Evolutionary conservation across 2,888 invertebrate genomes (phyloP), one percentile per base, ranked within the genome.

Genomic region (Galeruca laticollis): DNA sequence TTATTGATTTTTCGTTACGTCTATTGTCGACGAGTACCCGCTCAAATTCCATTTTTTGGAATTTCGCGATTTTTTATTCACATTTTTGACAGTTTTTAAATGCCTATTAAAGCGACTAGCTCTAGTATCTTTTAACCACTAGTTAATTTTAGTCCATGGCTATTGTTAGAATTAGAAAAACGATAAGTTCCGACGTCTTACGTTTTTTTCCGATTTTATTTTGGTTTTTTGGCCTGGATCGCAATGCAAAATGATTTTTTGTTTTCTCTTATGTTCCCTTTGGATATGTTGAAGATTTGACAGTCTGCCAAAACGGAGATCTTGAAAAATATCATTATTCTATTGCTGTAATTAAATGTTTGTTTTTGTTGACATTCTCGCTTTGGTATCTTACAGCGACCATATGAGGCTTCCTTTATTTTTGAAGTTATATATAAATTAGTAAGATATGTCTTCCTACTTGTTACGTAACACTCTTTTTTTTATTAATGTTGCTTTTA

Each of bases 81-180:
- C 76, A 77, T 77, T 77, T 76, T 74, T 62, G 69, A 67, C 59
- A 60, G 47, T 65, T 72, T 70, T 65, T 64, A 31, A 31, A 31
- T 26, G 69, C 68, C 54, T 69, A 68, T 52, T 69, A 60, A 73
- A 71, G 72, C 73, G 67, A 73, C 76, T 74, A 64, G 71, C 73
- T 71, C 75, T 81, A 78, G 79, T 78, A 76, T 80, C 80, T 77
- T 76, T 79, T 75, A 81, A 75, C 78, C 81, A 84, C 84, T 84
- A 81, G 81, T 79, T 82, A 81, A 82, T 78, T 81, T 83, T 83
- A 81, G 82, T 79, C 79, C 75, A 64, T 56, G 74, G 73, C 81
- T 82, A 82, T 82, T 82, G 82, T 82, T 82, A 80, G 82, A 74
- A 59, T 73, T 68, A 70, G 73, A 70, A 76, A 70, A 54, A 31